These are phyloP conservation scores for Leptinotarsa juncta DNA, from an alignment of 2,888 invertebrate species.

Conservation along the genomic window DNA sequence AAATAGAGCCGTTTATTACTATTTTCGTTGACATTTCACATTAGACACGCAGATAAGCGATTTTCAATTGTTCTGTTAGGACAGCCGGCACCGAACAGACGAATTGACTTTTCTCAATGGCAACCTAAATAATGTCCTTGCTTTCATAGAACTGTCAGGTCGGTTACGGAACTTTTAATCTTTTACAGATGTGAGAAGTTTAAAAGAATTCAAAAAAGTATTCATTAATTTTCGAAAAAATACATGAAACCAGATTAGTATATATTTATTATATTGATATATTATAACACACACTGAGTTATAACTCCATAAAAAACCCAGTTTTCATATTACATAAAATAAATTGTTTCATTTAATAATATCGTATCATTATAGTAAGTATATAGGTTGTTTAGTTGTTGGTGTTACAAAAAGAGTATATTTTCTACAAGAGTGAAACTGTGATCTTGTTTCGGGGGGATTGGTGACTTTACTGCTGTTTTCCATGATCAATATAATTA, in stretches of 20 bases:
- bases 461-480: too few relatives aligned
- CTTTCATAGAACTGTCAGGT: constrained; percentile 33
- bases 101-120: constrained; percentile 39
- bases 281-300: too few relatives aligned
- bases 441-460: too few relatives aligned
- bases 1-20: constrained; percentile 57
- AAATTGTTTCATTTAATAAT: too few relatives aligned
- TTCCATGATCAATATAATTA: too few relatives aligned
- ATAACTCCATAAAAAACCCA: too few relatives aligned
- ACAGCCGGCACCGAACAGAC: constrained; percentile 43
- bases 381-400: too few relatives aligned
- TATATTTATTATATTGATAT: too few relatives aligned
- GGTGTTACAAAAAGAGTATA: too few relatives aligned
- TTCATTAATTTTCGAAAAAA: constrained; percentile 4
- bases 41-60: constrained; percentile 58
- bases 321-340: too few relatives aligned
- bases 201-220: neutral
- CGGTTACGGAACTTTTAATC: constrained; percentile 14
- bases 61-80: constrained; percentile 46
- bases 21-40: constrained; percentile 56
- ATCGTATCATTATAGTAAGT: too few relatives aligned
- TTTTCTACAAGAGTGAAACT: too few relatives aligned
- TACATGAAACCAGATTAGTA: constrained; percentile 5
- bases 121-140: constrained; percentile 43
- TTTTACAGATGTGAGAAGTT: neutral